Percentiles rank a stretch among this genome's conserved stretches.
Conservation (phyloP, 1,140 invertebrate species). For the Pectinophora gossypiella region DNA sequence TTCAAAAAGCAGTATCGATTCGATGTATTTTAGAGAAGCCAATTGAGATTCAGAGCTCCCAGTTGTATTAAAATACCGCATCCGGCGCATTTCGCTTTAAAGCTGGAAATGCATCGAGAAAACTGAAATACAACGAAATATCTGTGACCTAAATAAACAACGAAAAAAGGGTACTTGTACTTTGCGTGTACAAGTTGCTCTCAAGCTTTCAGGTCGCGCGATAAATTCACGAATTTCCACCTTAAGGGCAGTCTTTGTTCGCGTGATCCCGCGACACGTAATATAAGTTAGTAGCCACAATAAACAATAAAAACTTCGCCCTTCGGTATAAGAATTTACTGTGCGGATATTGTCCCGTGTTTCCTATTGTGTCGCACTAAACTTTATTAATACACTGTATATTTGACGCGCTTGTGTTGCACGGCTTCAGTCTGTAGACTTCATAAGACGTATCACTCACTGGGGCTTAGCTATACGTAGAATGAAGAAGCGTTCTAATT, state of each 20-base stretch:
- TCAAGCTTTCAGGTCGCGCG: not conserved
- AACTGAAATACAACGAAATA: not conserved
- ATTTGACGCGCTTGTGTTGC: not conserved
- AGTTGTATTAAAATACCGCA: not conserved
- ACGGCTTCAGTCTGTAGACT: too few species aligned
- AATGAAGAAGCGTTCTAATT: too few species aligned
- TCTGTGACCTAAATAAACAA: not conserved
- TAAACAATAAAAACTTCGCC: slow-evolving; percentile 24
- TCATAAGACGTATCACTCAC: too few species aligned
- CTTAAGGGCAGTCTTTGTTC: slow-evolving; percentile 11
- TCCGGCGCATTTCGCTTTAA: not conserved
- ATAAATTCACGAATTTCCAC: not conserved
- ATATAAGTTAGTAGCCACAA: slow-evolving; percentile 30
- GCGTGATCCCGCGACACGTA: slow-evolving; percentile 27
- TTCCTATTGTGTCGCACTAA: slow-evolving; percentile 11
- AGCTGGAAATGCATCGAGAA: not conserved
- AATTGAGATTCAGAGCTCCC: not conserved
- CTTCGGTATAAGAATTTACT: slow-evolving; percentile 27
- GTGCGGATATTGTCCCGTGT: slow-evolving; percentile 20
- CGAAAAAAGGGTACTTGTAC: not conserved
- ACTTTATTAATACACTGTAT: slow-evolving; percentile 24
- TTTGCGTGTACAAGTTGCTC: slow-evolving; percentile 1
- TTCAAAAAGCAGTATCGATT: too few species aligned
- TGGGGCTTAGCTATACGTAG: too few species aligned
- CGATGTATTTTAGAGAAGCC: not conserved